These are phyloP conservation scores for Enhydra lutris DNA, from an alignment of 2,113 vertebrate species.

Conservation along the genomic window DNA sequence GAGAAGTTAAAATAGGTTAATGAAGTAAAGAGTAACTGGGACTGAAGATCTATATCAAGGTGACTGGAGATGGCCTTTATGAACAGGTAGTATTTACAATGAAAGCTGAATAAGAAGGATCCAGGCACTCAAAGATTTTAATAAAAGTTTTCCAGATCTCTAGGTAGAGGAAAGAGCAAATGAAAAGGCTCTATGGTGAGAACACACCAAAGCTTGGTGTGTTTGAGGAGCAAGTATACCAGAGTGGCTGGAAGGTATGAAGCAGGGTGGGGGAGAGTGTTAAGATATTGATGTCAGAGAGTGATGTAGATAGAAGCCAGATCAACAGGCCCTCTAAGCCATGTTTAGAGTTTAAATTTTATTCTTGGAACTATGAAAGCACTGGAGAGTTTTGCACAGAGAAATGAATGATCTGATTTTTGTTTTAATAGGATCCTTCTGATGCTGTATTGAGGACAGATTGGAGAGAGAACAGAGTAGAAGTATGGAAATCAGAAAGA, in stretches of 20 bases:
- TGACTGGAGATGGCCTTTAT: not conserved
- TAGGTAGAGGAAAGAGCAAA: not conserved
- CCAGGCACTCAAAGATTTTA: not conserved
- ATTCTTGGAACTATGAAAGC: not conserved
- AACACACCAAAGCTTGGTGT: not conserved
- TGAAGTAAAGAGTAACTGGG: not conserved
- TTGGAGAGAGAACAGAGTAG: not conserved
- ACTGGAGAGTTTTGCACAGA: not conserved
- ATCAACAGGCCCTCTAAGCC: not conserved
- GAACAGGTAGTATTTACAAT: not conserved
- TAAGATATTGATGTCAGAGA: not conserved
- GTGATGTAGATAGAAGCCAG: not conserved
- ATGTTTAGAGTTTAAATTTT: not conserved
- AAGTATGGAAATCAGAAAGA: not conserved
- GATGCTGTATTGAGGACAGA: not conserved
- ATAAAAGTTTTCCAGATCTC: not conserved
- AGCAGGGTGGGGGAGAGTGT: not conserved
- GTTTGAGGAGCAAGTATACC: not conserved
- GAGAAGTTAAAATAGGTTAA: not conserved
- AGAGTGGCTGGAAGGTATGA: not conserved
- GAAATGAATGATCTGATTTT: not conserved
- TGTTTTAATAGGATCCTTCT: not conserved
- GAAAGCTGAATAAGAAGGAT: not conserved
- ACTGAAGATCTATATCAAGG: not conserved
- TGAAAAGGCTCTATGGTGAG: not conserved